phyloP scores from a whole-genome alignment of 2,113 vertebrate genomes.

The Symphodus melops region DNA sequence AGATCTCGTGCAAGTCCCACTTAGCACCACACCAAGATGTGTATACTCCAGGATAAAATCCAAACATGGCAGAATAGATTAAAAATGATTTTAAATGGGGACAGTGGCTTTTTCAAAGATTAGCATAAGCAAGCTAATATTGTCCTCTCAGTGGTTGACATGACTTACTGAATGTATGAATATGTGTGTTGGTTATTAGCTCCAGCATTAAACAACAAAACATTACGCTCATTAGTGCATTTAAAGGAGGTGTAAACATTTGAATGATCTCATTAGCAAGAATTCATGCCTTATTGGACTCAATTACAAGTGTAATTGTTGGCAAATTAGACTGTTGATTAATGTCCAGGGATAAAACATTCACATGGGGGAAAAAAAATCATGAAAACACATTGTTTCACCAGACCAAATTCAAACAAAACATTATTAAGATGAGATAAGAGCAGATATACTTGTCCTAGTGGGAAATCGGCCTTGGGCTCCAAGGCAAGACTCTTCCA shows the following conservation, averaged over 20 bases:
- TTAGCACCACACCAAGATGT: constrained; percentile 13
- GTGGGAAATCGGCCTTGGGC: too few relatives aligned
- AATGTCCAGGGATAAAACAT: too few relatives aligned
- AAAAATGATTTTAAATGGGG: not conserved
- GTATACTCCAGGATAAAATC: not conserved
- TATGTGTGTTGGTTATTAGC: not conserved
- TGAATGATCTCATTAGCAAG: not conserved
- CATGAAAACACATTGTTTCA: too few relatives aligned
- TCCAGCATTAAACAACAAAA: not conserved
- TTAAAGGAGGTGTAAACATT: not conserved
- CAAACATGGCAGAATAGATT: not conserved
- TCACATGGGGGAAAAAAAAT: too few relatives aligned
- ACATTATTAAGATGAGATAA: too few relatives aligned
- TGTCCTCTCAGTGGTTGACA: not conserved
- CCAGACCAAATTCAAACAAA: too few relatives aligned
- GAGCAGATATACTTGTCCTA: too few relatives aligned
- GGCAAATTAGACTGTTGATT: not conserved
- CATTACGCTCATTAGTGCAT: not conserved
- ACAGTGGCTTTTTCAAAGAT: not conserved
- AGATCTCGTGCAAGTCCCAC: not conserved
- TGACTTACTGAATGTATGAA: not conserved
- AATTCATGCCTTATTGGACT: not conserved
- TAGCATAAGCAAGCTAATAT: not conserved
- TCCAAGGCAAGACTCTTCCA: too few relatives aligned
- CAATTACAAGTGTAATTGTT: not conserved